phyloP scores from a whole-genome alignment of 1,140 invertebrate species.

The Zelostemma sp. region DNA sequence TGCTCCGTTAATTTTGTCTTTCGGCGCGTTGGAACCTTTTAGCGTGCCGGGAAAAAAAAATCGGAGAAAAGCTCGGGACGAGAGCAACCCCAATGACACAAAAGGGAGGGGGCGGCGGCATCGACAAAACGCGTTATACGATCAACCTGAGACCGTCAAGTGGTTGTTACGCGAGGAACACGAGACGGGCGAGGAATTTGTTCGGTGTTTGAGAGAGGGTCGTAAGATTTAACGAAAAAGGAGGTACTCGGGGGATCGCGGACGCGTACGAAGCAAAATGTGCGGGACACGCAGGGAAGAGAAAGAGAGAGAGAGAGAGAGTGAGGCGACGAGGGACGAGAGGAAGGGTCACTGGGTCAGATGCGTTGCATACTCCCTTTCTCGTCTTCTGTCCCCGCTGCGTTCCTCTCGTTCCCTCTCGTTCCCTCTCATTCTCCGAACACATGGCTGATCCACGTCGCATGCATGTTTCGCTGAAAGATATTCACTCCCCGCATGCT shows the following conservation, averaged over 20 bases:
- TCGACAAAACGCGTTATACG: constrained; percentile 50
- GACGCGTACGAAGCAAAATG: neutral
- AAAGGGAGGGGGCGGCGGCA: constrained; percentile 34
- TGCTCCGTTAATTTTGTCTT: no score
- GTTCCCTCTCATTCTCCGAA: constrained; percentile 39
- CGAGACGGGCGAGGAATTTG: constrained; percentile 44
- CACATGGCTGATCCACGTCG: constrained; percentile 55
- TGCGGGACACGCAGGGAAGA: constrained; percentile 13
- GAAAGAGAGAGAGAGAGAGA: constrained; percentile 35
- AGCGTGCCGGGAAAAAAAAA: neutral
- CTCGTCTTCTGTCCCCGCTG: constrained; percentile 43
- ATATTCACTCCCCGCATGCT: constrained; percentile 20
- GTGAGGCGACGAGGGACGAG: constrained; percentile 34
- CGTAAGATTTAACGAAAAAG: constrained; percentile 37
- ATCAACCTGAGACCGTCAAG: constrained; percentile 50
- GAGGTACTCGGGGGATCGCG: constrained; percentile 14
- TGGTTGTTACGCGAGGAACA: constrained; percentile 50
- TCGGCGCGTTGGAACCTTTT: neutral
- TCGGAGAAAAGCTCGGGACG: no score
- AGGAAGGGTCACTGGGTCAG: constrained; percentile 67
- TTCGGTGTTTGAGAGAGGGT: constrained; percentile 42
- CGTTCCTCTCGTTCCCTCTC: constrained; percentile 34
- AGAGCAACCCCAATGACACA: constrained; percentile 45
- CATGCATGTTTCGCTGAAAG: constrained; percentile 27
- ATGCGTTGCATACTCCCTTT: constrained; percentile 55